phyloP scores from a whole-genome alignment of 2,113 vertebrate genomes.

The Rhodinocichla rosea region DNA sequence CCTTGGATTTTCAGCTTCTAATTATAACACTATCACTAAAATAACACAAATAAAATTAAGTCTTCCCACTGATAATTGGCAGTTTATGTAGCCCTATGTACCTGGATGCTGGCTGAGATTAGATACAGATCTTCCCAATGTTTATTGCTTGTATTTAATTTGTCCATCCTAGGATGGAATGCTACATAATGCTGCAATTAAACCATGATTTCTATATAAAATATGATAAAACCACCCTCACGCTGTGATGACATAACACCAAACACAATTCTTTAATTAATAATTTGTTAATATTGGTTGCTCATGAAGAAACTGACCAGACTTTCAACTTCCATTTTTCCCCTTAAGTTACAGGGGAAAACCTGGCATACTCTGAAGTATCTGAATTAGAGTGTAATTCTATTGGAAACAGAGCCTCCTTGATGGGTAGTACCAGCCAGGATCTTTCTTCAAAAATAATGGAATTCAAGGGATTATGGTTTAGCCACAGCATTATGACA shows the following conservation, averaged over 20 bases:
- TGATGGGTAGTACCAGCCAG: background rate
- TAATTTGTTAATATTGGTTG: background rate
- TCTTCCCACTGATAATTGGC: background rate
- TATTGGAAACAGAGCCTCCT: background rate
- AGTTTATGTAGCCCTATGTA: background rate
- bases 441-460: background rate
- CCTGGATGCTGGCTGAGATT: background rate
- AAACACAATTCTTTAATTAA: background rate
- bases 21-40: background rate
- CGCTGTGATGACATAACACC: background rate
- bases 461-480: background rate
- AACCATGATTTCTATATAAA: background rate
- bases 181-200: background rate
- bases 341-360: background rate
- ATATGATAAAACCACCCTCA: background rate
- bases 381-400: background rate
- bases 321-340: background rate
- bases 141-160: background rate
- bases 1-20: background rate
- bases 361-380: background rate
- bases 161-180: background rate
- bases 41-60: background rate
- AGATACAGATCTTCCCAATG: background rate
- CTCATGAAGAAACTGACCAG: background rate
- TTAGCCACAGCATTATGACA: background rate